Base-by-base conservation (phyloP, 2,888 invertebrate genomes). In the Vandiemenella viatica region DNA sequence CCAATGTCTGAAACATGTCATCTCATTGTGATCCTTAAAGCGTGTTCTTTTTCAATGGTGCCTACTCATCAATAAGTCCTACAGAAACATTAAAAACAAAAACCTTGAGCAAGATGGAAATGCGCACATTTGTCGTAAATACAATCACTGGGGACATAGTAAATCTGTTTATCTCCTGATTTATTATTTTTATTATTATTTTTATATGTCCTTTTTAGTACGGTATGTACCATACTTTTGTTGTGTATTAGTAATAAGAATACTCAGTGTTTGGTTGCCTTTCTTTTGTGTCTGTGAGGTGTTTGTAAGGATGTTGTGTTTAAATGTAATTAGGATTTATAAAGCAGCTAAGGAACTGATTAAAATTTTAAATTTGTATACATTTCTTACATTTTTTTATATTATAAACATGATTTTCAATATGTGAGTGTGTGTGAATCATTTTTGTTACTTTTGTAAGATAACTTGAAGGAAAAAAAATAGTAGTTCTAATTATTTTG, bases 11-110 rank as follows among this genome's bases (percentile, higher is more conserved):
- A n/a, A n/a, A n/a, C n/a, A n/a, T 21, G 32, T 37, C 42, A 40
- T 32, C 19, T 42, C 38, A 41, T 46, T 50, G 46, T 41, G 37
- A 42, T n/a, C n/a, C 37, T 22, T 47, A 42, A 37, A n/a, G 44
- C 42, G 45, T 37, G 45, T 45, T 51, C 41, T 48, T 51, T 51
- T 45, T 51, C 51, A 48, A 51, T 47, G 51, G 51, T 51, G 51
- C 51, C 51, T 51, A 51, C 51, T 51, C 48, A 46, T 48, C 40
- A 32, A 37, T 32, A 45, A 45, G 19, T 23, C 8, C 23, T 42
- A 47, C 40, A 23, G 23, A 18, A 20, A 32, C 21, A 32, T 42
- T 32, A 15, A 47, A 23, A 32, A 18, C 18, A 45, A 32, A 19
- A 45, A 45, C 18, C 13, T 21, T 23, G 21, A 43, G 48, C 37